Percentiles rank a stretch among this genome's conserved stretches.
Conservation (phyloP, 2,888 invertebrate species). For the Euclidia mi region DNA sequence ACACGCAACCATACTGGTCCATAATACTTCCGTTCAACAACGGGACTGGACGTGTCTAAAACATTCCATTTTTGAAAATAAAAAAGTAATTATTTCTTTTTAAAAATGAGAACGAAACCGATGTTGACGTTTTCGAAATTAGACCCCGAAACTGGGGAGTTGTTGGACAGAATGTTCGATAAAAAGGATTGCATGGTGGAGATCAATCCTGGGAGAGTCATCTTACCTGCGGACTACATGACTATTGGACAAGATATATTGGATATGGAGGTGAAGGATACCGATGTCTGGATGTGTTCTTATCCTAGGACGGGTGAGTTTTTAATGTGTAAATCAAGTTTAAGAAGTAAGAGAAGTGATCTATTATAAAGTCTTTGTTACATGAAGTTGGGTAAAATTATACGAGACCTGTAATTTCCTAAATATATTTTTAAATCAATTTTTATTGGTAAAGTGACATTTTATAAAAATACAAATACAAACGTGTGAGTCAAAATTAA, state of each 20-base stretch:
- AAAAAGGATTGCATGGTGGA: conserved; percentile 92
- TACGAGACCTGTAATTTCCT: too few relatives aligned
- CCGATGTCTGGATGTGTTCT: conserved; percentile 96
- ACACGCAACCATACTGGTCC: conserved; percentile 73
- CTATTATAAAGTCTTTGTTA: too few relatives aligned
- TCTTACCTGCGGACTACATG: conserved; percentile 92
- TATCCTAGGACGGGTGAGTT: conserved; percentile 96
- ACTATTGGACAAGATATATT: conserved; percentile 92
- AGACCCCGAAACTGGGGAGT: conserved; percentile 89
- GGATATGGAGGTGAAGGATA: conserved; percentile 92
- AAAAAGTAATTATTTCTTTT: conserved; percentile 25
- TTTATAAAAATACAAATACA: too few relatives aligned
- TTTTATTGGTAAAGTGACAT: too few relatives aligned
- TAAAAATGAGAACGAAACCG: conserved; percentile 78
- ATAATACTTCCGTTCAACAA: conserved; percentile 66
- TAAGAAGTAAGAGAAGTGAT: too few relatives aligned
- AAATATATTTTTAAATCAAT: too few relatives aligned
- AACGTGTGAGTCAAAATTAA: too few relatives aligned
- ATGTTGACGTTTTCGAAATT: conserved; percentile 89
- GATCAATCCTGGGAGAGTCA: conserved; percentile 92
- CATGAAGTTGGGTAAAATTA: too few relatives aligned
- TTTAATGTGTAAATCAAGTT: too few relatives aligned
- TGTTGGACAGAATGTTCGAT: conserved; percentile 92
- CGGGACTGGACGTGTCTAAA: conserved; percentile 46
- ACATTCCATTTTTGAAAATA: conserved; percentile 17